A percentile compares a stretch with the other conserved stretches of the same genome.
Evolutionary conservation across 2,888 invertebrate genomes (phyloP).

Genomic region (Dynastes hyllus): DNA sequence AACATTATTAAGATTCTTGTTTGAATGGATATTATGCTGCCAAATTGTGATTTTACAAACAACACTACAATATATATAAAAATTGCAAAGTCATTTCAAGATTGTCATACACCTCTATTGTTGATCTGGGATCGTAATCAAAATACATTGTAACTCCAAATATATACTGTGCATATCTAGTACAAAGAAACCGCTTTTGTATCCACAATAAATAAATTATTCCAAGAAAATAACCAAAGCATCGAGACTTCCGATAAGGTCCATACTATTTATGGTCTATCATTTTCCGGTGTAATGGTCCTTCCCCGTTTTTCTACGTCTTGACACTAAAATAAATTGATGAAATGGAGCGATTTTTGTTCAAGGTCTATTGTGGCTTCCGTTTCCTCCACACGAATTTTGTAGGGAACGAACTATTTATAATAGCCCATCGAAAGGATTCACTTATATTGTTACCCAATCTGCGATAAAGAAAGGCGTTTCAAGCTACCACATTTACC

Average conservation of each 20-base stretch:
- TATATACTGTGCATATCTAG: neutral
- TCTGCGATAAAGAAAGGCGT: neutral
- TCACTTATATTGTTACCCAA: neutral
- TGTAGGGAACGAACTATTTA: neutral
- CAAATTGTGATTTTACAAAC: too few species aligned
- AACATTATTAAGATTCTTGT: too few species aligned
- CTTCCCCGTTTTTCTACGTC: constrained; percentile 2
- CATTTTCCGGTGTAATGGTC: constrained; percentile 12
- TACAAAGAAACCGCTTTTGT: neutral
- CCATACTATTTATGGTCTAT: neutral
- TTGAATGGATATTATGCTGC: too few species aligned
- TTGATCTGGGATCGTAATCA: too few species aligned
- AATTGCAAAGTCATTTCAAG: too few species aligned
- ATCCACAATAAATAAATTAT: neutral
- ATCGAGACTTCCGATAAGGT: neutral
- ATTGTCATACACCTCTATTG: too few species aligned
- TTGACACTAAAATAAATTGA: constrained; percentile 19
- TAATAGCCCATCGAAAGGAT: neutral
- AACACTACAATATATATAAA: too few species aligned
- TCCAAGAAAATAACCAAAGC: neutral
- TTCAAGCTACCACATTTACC: neutral
- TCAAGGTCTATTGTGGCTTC: constrained; percentile 24
- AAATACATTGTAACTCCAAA: neutral
- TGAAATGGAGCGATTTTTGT: constrained; percentile 13
- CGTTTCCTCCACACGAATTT: constrained; percentile 15